These are phyloP conservation scores for Campylorhamphus procurvoides DNA, from an alignment of 2,113 vertebrate species.

Conservation along the genomic window DNA sequence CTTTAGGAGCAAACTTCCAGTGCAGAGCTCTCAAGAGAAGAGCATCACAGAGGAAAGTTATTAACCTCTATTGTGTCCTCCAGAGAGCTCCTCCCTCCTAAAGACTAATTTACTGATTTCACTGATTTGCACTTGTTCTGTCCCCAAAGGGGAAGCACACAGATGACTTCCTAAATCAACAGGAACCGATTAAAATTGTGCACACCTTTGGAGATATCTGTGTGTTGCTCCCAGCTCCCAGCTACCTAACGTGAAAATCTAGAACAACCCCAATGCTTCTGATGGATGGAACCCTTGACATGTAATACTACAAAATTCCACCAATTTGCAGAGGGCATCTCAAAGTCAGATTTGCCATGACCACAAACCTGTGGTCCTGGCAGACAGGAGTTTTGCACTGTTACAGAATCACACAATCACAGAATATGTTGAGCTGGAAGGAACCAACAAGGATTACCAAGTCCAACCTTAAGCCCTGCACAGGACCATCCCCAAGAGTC, in stretches of 20 bases:
- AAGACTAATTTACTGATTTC: not conserved
- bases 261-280: not conserved
- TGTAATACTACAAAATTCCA: not conserved
- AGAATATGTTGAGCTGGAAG: not conserved
- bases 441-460: not conserved
- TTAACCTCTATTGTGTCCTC: not conserved
- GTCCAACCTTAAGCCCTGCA: not conserved
- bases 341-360: not conserved
- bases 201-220: not conserved
- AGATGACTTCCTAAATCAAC: not conserved
- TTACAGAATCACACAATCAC: not conserved
- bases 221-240: not conserved
- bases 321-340: not conserved
- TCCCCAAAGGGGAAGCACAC: not conserved
- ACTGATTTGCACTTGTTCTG: not conserved
- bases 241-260: not conserved
- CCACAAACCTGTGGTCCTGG: not conserved
- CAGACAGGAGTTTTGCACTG: not conserved
- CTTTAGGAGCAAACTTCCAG: not conserved
- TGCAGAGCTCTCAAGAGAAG: not conserved
- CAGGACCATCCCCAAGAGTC: not conserved
- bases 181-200: slow-evolving; percentile 2
- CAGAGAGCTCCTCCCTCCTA: not conserved
- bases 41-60: not conserved
- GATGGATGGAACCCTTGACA: not conserved